These are phyloP conservation scores for Botia kubotai DNA, from an alignment of 2,797 vertebrate genomes.

Conservation along the genomic window DNA sequence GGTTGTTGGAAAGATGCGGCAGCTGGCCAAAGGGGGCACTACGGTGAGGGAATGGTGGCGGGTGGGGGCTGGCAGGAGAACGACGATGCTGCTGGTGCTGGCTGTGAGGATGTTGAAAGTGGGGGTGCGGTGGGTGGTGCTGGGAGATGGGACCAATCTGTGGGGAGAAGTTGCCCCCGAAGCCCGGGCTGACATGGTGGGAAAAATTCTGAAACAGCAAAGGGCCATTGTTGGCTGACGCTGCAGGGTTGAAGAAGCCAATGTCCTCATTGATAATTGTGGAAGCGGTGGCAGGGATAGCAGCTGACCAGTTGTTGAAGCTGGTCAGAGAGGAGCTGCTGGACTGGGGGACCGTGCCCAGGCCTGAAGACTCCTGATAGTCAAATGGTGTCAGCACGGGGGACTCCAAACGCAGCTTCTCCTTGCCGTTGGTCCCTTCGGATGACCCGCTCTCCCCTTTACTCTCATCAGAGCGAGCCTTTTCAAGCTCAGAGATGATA, in stretches of 20 bases:
- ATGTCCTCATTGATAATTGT: conserved; percentile 98
- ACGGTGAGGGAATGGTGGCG: conserved; percentile 81
- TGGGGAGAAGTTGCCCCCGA: conserved; percentile 97
- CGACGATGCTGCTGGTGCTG: conserved; percentile 98
- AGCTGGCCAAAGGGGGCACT: conserved; percentile 93
- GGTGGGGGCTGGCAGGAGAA: conserved; percentile 96
- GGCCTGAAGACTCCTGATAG: conserved; percentile 93
- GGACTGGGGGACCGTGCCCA: conserved; percentile 91
- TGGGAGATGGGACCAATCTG: conserved; percentile 97
- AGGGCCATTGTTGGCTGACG: conserved; percentile 95
- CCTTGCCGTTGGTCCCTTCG: conserved; percentile 89
- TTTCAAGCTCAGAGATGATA: conserved; percentile 95
- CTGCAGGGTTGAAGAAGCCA: conserved; percentile 96
- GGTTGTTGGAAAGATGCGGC: conserved; percentile 97
- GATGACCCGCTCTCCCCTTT: conserved; percentile 87
- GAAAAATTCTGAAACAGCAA: conserved; percentile 99
- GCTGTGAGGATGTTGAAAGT: conserved; percentile 95
- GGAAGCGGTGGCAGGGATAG: conserved; percentile 92
- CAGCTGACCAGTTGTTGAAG: conserved; percentile 99
- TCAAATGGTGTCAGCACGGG: conserved; percentile 95
- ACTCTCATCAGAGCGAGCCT: conserved; percentile 90
- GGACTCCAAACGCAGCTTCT: conserved; percentile 96
- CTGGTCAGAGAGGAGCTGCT: conserved; percentile 91
- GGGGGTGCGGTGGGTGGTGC: conserved; percentile 93
- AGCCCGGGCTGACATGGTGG: conserved; percentile 96